A percentile compares a stretch with the other conserved stretches of the same genome.
Conservation (phyloP, 2,113 vertebrate species). For the Macrotis lagotis region DNA sequence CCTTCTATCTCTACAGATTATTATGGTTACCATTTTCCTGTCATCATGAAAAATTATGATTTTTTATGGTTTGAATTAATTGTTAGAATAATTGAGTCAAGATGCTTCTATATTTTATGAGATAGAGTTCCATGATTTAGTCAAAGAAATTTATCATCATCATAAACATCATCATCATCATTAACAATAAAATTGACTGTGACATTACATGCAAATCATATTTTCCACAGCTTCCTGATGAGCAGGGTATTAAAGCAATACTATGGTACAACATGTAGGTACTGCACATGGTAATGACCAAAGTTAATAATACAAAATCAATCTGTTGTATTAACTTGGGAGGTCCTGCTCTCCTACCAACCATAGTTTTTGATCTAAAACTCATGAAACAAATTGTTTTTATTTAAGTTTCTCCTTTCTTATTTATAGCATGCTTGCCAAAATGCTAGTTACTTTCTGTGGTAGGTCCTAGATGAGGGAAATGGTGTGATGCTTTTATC, state of each 20-base stretch:
- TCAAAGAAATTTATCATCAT: not conserved
- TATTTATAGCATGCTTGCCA: too few species aligned
- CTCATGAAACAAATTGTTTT: not conserved
- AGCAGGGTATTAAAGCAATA: not conserved
- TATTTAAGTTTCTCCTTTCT: not conserved
- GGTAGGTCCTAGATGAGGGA: not conserved
- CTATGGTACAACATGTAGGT: not conserved
- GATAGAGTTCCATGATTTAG: not conserved
- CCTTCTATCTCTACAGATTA: not conserved
- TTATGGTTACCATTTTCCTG: not conserved
- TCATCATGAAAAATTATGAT: not conserved
- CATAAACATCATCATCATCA: accelerated
- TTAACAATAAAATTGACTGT: accelerated
- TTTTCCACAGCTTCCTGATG: too few species aligned
- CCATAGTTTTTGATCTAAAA: not conserved
- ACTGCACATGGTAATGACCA: accelerated
- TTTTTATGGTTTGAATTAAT: not conserved
- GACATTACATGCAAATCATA: accelerated
- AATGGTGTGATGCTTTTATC: not conserved
- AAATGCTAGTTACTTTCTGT: not conserved
- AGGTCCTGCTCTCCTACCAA: not conserved
- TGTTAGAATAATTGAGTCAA: not conserved
- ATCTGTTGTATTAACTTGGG: accelerated
- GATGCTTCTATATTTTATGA: not conserved
- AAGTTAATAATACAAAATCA: not conserved